Evolutionary conservation across 2,888 invertebrate genomes (phyloP).

Genomic region (Pogonocherus hispidulus): DNA sequence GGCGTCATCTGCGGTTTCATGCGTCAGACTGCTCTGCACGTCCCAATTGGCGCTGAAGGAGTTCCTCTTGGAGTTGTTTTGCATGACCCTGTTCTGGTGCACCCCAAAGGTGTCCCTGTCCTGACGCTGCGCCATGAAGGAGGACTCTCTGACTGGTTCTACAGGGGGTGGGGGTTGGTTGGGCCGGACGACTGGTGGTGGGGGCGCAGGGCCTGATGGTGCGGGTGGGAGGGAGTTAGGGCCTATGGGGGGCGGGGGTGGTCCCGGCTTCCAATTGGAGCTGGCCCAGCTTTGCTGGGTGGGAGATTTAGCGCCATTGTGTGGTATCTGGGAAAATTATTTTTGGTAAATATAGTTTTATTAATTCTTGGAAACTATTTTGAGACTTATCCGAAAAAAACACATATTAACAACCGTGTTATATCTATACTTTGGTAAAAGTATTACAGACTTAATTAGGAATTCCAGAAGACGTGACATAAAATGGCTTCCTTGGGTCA

Average conservation of each 20-base stretch:
- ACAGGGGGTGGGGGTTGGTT: constrained; percentile 79
- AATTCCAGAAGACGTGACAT: no score
- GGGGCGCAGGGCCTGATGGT: constrained; percentile 74
- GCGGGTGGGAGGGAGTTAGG: constrained; percentile 73
- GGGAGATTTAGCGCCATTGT: constrained; percentile 65
- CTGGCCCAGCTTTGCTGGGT: constrained; percentile 66
- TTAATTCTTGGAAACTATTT: no score
- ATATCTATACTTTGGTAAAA: no score
- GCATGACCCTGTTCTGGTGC: constrained; percentile 72
- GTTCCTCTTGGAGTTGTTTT: constrained; percentile 65
- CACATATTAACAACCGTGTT: no score
- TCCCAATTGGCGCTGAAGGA: constrained; percentile 69
- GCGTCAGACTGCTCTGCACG: constrained; percentile 63
- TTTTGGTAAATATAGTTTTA: background rate
- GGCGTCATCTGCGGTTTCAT: constrained; percentile 66
- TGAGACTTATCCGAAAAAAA: no score
- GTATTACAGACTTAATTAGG: no score
- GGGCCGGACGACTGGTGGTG: constrained; percentile 72
- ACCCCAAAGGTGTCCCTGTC: constrained; percentile 82
- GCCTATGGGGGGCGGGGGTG: constrained; percentile 76
- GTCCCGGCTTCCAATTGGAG: constrained; percentile 71
- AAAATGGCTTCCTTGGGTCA: no score
- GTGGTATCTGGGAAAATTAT: constrained; percentile 57
- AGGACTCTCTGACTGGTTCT: constrained; percentile 71
- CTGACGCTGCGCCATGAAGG: constrained; percentile 79